Evolutionary conservation across 2,888 invertebrate species (phyloP).

Genomic region (Zhengitettix transpicula): DNA sequence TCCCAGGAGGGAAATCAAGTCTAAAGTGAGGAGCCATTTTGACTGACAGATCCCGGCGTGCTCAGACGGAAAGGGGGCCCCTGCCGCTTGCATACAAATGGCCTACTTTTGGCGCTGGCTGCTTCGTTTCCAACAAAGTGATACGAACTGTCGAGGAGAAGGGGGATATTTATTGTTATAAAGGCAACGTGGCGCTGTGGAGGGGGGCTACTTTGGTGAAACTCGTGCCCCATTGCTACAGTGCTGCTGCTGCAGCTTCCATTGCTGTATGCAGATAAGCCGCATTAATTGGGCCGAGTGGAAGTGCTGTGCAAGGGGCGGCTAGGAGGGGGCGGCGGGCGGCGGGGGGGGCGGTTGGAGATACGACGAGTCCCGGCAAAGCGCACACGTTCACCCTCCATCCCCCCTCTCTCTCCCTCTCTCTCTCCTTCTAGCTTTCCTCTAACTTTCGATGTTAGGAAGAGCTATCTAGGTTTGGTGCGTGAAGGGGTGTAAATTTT

Average conservation of each 20-base stretch:
- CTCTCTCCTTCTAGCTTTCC: background rate
- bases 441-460: slow-evolving; percentile 8
- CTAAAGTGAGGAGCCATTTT: slow-evolving; percentile 24
- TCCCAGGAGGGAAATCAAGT: slow-evolving; percentile 22
- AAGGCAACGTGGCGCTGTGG: slow-evolving; percentile 7
- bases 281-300: slow-evolving; percentile 15
- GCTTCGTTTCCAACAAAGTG: slow-evolving; percentile 10
- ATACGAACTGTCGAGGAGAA: slow-evolving; percentile 12
- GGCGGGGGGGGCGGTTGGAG: background rate
- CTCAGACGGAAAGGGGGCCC: slow-evolving; percentile 26
- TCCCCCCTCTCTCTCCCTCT: background rate
- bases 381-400: background rate
- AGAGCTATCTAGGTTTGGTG: slow-evolving; percentile 13
- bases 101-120: slow-evolving; percentile 22
- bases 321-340: background rate
- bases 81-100: slow-evolving; percentile 26
- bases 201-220: slow-evolving; percentile 11
- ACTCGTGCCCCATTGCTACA: slow-evolving; percentile 7
- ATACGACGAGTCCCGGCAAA: background rate
- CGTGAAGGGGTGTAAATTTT: slow-evolving; percentile 15
- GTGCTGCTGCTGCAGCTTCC: slow-evolving; percentile 9
- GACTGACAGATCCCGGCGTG: slow-evolving; percentile 30
- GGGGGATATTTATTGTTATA: slow-evolving; percentile 14
- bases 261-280: slow-evolving; percentile 15
- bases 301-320: background rate